These are phyloP conservation scores for Lacanobia oleracea DNA, from an alignment of 2,888 invertebrate species.

Conservation along the genomic window DNA sequence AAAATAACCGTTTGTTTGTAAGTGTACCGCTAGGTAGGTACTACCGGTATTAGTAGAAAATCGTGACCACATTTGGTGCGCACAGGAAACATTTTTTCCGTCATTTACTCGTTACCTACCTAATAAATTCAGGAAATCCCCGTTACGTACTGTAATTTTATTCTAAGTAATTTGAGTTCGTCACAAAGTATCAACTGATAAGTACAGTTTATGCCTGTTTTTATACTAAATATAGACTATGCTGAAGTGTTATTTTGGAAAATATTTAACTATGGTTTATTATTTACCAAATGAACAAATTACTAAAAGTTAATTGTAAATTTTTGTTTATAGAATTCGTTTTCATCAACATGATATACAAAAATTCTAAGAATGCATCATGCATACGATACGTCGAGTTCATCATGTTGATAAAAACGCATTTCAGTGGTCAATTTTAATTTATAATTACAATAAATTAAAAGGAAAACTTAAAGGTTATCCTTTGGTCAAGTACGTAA, in stretches of 20 bases:
- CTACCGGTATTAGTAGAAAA: conserved; percentile 16
- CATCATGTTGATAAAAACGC: too few relatives aligned
- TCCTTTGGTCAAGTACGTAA: conserved; percentile 1
- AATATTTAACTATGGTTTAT: background rate
- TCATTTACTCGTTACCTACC: background rate
- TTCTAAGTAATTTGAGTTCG: conserved; percentile 27
- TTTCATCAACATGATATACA: background rate
- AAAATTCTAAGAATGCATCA: too few relatives aligned
- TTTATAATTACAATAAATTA: too few relatives aligned
- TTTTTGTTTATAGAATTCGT: too few relatives aligned
- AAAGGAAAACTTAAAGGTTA: background rate
- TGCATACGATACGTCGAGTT: too few relatives aligned
- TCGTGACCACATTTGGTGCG: conserved; percentile 11
- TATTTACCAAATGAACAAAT: background rate
- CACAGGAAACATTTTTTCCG: conserved; percentile 17
- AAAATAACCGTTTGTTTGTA: background rate
- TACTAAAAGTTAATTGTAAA: background rate
- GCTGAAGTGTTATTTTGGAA: background rate
- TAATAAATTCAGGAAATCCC: conserved; percentile 34
- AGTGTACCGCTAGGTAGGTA: background rate
- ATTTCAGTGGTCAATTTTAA: too few relatives aligned
- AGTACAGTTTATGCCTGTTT: too few relatives aligned
- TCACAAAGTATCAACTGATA: conserved; percentile 1
- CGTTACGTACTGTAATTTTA: conserved; percentile 12
- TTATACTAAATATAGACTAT: too few relatives aligned